These are phyloP conservation scores for Spongilla lacustris DNA, from an alignment of 37 sponge, comb jelly and placozoan genomes.

Conservation along the genomic window DNA sequence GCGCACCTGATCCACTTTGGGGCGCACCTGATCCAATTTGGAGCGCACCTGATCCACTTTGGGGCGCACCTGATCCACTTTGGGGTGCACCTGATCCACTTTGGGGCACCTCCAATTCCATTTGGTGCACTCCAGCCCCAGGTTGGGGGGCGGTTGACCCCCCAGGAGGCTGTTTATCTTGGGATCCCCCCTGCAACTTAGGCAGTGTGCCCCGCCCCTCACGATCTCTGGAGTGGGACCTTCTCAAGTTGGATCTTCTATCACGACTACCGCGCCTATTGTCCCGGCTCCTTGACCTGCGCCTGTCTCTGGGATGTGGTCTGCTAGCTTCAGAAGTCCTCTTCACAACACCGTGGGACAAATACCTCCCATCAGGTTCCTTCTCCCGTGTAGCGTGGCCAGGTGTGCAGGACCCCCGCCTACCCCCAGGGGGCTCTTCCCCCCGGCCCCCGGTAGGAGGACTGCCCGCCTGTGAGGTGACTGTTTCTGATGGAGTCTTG, in stretches of 20 bases:
- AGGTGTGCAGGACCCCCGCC: background rate
- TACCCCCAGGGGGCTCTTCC: background rate
- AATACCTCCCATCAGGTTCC: background rate
- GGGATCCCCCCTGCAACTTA: background rate
- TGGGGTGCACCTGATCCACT: background rate
- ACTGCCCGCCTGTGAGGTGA: background rate
- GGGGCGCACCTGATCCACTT: background rate
- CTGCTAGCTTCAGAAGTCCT: background rate
- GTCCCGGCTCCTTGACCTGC: background rate
- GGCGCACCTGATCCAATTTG: no score
- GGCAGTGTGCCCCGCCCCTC: background rate
- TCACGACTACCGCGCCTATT: background rate
- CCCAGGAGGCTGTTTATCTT: no score
- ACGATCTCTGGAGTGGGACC: background rate
- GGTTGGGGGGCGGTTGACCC: no score
- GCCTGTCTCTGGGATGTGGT: background rate
- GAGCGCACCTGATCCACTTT: background rate
- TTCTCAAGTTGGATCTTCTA: background rate
- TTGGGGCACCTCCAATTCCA: background rate
- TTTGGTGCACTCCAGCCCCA: no score
- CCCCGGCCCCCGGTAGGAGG: background rate
- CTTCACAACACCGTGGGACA: background rate
- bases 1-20: background rate
- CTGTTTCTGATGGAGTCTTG: background rate
- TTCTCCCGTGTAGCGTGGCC: background rate